A percentile compares a stretch with the other conserved stretches of the same genome.
These are phyloP conservation scores for Bolborhynchus lineola DNA, from an alignment of 2,113 vertebrate species.

Conservation along the genomic window DNA sequence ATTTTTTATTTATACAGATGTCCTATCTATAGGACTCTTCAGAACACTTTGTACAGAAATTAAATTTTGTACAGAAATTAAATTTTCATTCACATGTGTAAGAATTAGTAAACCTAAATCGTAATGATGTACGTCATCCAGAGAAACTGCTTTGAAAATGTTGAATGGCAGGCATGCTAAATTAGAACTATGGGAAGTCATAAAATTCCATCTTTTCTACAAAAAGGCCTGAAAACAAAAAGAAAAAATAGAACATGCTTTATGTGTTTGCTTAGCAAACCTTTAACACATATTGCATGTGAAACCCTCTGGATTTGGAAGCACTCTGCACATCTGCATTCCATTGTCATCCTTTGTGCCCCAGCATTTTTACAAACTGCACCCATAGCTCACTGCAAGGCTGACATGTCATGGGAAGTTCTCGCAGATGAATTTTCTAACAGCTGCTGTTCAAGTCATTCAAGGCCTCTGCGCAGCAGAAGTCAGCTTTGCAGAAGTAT, in stretches of 20 bases:
- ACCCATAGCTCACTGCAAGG: neutral
- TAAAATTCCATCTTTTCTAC: neutral
- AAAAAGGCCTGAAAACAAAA: neutral
- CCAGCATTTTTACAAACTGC: neutral
- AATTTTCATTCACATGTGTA: neutral
- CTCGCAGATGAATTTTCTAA: neutral
- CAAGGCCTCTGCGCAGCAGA: neutral
- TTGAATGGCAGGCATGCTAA: neutral
- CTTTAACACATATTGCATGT: neutral
- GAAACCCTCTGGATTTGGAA: neutral
- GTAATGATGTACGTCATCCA: neutral
- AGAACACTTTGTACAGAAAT: neutral
- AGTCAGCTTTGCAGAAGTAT: neutral
- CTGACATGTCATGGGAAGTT: neutral
- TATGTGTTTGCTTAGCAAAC: neutral
- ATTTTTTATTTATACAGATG: neutral
- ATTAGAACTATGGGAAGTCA: neutral
- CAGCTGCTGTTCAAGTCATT: neutral
- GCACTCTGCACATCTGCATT: neutral
- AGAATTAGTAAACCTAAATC: neutral
- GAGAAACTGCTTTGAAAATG: neutral
- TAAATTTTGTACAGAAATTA: neutral
- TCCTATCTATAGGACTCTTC: neutral
- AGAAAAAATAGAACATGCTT: neutral
- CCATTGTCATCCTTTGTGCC: neutral